phyloP scores from a whole-genome alignment of 2,888 invertebrate species.

The Apamea epomidion region DNA sequence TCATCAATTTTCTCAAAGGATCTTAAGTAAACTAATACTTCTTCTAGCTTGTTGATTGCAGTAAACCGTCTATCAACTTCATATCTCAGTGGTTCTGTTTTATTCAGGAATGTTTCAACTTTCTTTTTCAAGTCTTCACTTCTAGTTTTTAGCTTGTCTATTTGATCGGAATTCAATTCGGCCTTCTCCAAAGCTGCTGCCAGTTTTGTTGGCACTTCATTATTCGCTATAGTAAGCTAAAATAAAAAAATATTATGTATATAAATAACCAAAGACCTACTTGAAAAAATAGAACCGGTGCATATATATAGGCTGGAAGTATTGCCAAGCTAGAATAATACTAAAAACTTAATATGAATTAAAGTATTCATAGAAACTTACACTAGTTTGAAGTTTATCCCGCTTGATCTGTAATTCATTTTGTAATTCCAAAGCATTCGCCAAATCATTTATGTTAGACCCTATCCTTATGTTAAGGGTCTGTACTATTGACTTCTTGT shows the following conservation, averaged over 20 bases:
- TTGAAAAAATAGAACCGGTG: neutral
- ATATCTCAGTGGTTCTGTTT: constrained; percentile 82
- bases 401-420: constrained; percentile 76
- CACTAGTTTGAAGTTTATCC: constrained; percentile 77
- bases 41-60: constrained; percentile 89
- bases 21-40: constrained; percentile 92
- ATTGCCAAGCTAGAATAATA: neutral
- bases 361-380: constrained; percentile 68
- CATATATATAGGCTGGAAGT: neutral
- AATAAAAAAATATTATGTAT: constrained; percentile 50
- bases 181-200: constrained; percentile 92
- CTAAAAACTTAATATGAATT: neutral
- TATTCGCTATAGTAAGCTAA: constrained; percentile 92
- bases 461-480: constrained; percentile 83
- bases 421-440: constrained; percentile 75
- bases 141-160: constrained; percentile 85
- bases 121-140: constrained; percentile 83
- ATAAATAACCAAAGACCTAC: too few relatives aligned
- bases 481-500: constrained; percentile 87
- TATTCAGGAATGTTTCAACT: constrained; percentile 81
- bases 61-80: constrained; percentile 86
- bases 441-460: constrained; percentile 81
- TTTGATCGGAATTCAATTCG: constrained; percentile 89
- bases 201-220: constrained; percentile 92
- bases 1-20: constrained; percentile 93